These are phyloP conservation scores for Sphaeramia orbicularis DNA, from an alignment of 2,797 vertebrate genomes.

Conservation along the genomic window DNA sequence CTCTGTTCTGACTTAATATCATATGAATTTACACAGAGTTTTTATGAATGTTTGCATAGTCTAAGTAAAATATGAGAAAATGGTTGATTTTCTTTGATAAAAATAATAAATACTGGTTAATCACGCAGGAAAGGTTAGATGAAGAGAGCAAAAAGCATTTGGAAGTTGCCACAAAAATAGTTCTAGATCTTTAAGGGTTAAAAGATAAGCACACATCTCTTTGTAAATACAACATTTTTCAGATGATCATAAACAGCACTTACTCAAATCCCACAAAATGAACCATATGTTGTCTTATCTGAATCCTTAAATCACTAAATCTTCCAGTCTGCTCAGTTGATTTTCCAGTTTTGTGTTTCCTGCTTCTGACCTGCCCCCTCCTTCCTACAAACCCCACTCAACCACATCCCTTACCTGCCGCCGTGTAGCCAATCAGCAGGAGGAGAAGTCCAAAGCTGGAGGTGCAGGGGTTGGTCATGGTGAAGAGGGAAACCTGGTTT, in stretches of 20 bases:
- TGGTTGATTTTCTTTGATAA: too few species aligned
- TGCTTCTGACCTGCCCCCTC: conserved; percentile 5
- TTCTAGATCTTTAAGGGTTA: too few species aligned
- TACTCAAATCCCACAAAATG: not conserved
- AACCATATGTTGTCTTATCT: too few species aligned
- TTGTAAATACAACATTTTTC: not conserved
- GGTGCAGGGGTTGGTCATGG: conserved; percentile 61
- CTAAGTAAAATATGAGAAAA: too few species aligned
- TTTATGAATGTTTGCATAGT: too few species aligned
- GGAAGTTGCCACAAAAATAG: too few species aligned
- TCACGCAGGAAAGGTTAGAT: too few species aligned
- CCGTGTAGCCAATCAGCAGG: conserved; percentile 78
- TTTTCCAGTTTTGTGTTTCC: not conserved
- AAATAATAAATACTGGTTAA: too few species aligned
- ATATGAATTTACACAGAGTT: too few species aligned
- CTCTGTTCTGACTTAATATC: too few species aligned
- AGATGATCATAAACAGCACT: not conserved
- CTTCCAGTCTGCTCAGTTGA: conserved; percentile 1
- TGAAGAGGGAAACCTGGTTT: conserved; percentile 32
- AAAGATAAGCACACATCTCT: not conserved
- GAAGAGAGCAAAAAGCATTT: too few species aligned
- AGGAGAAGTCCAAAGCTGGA: conserved; percentile 67
- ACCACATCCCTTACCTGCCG: conserved; percentile 75
- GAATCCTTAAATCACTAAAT: too few species aligned
- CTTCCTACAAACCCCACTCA: not conserved